These are phyloP conservation scores for Tupaia tana DNA, from an alignment of 2,113 vertebrate genomes.

Conservation along the genomic window DNA sequence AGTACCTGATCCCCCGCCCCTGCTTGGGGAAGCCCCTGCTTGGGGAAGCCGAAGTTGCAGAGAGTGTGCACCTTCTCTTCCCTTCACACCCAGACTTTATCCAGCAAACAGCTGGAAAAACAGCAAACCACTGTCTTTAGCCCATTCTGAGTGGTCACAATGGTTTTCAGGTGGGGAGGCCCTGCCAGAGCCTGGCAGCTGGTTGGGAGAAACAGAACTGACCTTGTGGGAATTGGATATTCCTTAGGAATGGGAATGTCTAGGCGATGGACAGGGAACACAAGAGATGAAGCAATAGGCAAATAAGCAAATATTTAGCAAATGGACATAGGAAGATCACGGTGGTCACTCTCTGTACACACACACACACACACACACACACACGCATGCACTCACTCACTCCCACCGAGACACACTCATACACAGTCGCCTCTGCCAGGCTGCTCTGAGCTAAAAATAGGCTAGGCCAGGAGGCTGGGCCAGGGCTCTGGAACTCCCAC, in stretches of 20 bases:
- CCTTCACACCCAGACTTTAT: background rate
- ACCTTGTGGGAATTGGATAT: background rate
- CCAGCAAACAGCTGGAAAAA: background rate
- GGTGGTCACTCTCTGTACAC: constrained; percentile 52
- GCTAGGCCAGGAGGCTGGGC: constrained; percentile 75
- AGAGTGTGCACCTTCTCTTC: background rate
- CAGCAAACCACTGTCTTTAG: background rate
- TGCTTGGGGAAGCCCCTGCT: background rate
- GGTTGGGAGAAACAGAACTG: background rate
- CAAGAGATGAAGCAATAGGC: background rate
- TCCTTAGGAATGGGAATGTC: background rate
- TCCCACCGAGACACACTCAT: constrained; percentile 43
- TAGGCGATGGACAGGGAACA: constrained; percentile 8
- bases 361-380: constrained; percentile 56
- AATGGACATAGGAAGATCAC: background rate
- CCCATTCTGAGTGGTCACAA: background rate
- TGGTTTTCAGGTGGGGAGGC: constrained; percentile 9
- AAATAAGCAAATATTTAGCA: constrained; percentile 38
- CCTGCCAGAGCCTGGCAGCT: background rate
- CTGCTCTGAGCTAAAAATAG: constrained; percentile 82
- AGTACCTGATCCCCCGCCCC: too few species aligned
- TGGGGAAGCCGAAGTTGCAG: background rate
- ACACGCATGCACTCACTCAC: constrained; percentile 67
- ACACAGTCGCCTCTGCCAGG: constrained; percentile 68
- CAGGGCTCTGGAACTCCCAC: constrained; percentile 73